Percentiles rank a stretch among this genome's conserved stretches.
Conservation (phyloP, 2,113 vertebrate genomes). For the Nerophis lumbriciformis region DNA sequence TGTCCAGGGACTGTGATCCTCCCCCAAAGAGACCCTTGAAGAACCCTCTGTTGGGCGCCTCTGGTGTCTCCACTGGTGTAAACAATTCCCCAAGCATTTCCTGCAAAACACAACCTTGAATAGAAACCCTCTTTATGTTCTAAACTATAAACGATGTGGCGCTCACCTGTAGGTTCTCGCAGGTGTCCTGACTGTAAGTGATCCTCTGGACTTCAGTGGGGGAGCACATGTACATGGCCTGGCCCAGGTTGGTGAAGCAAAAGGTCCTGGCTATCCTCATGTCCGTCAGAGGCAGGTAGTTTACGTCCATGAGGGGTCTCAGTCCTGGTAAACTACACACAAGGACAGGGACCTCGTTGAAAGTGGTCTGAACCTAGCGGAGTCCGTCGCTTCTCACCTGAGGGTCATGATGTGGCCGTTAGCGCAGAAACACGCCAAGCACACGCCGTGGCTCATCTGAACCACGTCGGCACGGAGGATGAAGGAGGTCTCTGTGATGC, state of each 20-base stretch:
- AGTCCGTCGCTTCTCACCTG: conserved; percentile 74
- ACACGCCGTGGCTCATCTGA: conserved; percentile 82
- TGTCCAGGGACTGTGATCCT: conserved; percentile 92
- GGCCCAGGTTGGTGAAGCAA: conserved; percentile 97
- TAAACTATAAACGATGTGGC: not conserved
- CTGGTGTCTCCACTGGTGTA: conserved; percentile 95
- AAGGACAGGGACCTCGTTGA: conserved; percentile 17
- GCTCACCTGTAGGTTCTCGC: conserved; percentile 93
- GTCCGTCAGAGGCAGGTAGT: conserved; percentile 96
- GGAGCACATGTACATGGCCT: conserved; percentile 95
- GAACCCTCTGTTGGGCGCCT: conserved; percentile 96
- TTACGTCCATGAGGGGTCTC: conserved; percentile 94
- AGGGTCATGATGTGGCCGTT: conserved; percentile 99
- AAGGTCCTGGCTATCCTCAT: conserved; percentile 99
- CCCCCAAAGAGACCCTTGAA: conserved; percentile 98
- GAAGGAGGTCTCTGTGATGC: conserved; percentile 96
- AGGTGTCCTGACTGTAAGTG: conserved; percentile 97
- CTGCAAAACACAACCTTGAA: conserved; percentile 62
- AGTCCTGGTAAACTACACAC: conserved; percentile 88
- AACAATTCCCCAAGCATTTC: conserved; percentile 98
- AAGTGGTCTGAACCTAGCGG: not conserved
- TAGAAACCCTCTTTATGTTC: not conserved
- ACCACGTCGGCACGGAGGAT: conserved; percentile 93
- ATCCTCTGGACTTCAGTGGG: conserved; percentile 98
- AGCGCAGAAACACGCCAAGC: conserved; percentile 95